Conservation (phyloP, 2,797 vertebrate genomes). For the Premnoplex brunnescens region DNA sequence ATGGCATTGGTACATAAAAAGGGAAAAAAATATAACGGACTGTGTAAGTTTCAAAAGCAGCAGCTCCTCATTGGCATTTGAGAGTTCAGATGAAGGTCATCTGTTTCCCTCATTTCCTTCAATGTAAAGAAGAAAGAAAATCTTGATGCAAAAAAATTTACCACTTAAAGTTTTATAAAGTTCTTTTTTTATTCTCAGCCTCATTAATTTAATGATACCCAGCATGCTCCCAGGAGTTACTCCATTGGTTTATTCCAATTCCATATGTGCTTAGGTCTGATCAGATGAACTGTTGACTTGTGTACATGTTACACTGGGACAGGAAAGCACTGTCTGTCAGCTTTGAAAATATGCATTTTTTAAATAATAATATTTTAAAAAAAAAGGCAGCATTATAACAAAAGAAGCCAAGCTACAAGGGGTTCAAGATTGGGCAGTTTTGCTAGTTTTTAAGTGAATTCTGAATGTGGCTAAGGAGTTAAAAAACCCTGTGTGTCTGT, state of each 20-base stretch:
- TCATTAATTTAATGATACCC: neutral
- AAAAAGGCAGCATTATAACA: conserved; percentile 22
- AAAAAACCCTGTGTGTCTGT: conserved; percentile 72
- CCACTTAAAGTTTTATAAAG: neutral
- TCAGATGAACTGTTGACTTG: conserved; percentile 27
- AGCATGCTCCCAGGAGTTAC: conserved; percentile 1
- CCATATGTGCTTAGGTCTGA: neutral
- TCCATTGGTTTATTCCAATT: conserved; percentile 42
- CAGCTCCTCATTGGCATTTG: neutral
- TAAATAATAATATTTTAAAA: neutral
- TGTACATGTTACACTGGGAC: neutral
- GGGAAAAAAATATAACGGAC: neutral
- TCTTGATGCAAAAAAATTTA: neutral
- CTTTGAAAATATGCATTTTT: conserved; percentile 55
- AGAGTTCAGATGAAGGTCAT: neutral
- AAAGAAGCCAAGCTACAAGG: conserved; percentile 35
- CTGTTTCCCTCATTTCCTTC: neutral
- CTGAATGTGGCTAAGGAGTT: conserved; percentile 69
- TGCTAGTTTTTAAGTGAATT: conserved; percentile 61
- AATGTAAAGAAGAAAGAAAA: neutral
- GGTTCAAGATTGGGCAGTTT: conserved; percentile 39
- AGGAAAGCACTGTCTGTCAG: conserved; percentile 40
- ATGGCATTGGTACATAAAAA: conserved; percentile 36
- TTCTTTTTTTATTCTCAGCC: conserved; percentile 8
- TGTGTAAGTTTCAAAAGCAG: neutral